Conservation (phyloP, 92 coral and sea anemone genomes). For the Paragorgia papillata region DNA sequence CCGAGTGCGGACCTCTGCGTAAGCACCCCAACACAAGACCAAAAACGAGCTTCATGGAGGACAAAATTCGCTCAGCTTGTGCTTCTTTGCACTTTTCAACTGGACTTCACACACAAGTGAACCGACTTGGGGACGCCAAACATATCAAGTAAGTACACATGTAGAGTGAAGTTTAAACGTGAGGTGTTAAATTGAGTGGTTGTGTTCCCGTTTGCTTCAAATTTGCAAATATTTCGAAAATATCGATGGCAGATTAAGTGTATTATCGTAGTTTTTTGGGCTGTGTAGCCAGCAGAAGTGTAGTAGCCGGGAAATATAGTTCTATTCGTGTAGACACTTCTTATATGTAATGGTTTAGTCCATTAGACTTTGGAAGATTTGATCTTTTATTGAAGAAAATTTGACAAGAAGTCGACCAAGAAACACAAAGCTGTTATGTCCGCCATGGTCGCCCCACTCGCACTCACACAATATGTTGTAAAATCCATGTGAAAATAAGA, state of each 20-base stretch:
- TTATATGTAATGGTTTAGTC: slow-evolving; percentile 15
- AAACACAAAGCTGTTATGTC: slow-evolving; percentile 30
- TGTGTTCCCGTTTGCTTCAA: slow-evolving; percentile 1
- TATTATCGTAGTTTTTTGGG: slow-evolving; percentile 4
- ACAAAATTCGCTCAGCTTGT: slow-evolving; percentile 89
- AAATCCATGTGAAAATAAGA: neutral
- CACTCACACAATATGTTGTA: slow-evolving; percentile 7
- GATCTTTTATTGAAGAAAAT: slow-evolving; percentile 4
- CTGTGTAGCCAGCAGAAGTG: neutral
- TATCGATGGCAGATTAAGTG: neutral
- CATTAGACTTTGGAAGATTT: neutral
- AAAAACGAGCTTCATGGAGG: slow-evolving; percentile 70
- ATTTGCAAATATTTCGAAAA: slow-evolving; percentile 21
- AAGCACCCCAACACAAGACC: slow-evolving; percentile 61
- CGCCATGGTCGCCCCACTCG: slow-evolving; percentile 27
- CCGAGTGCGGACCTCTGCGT: slow-evolving; percentile 95
- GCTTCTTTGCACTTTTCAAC: slow-evolving; percentile 84
- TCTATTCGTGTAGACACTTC: slow-evolving; percentile 7
- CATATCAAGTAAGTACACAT: neutral
- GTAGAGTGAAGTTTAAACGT: slow-evolving; percentile 1
- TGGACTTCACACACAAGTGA: slow-evolving; percentile 19
- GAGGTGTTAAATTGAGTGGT: neutral
- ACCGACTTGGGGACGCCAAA: neutral
- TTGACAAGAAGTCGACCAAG: slow-evolving; percentile 18
- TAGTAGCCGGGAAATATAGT: neutral